phyloP scores from a whole-genome alignment of 2,888 invertebrate genomes.

The Charanyca ferruginea region DNA sequence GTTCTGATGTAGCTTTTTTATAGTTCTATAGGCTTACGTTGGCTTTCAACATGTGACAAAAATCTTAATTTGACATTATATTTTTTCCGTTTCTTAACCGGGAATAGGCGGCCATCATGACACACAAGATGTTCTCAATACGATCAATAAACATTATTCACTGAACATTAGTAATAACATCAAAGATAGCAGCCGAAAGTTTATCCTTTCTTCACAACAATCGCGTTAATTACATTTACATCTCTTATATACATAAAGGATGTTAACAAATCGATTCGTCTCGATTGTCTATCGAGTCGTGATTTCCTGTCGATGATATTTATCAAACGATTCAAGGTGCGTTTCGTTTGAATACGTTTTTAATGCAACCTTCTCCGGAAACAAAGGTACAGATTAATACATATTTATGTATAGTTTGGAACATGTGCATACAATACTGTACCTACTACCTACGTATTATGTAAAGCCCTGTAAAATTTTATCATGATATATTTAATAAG shows the following conservation, averaged over 20 bases:
- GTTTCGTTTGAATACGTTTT: constrained; percentile 68
- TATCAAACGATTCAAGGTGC: constrained; percentile 69
- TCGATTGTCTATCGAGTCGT: constrained; percentile 77
- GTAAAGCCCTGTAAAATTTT: too few species aligned
- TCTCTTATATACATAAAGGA: constrained; percentile 72
- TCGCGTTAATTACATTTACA: constrained; percentile 70
- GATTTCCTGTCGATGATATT: constrained; percentile 76
- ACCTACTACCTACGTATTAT: too few species aligned
- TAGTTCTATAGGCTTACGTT: too few species aligned
- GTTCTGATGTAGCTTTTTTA: too few species aligned
- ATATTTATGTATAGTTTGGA: not conserved
- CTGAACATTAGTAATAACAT: constrained; percentile 34
- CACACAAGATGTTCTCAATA: not conserved
- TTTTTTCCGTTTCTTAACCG: not conserved
- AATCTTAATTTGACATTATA: not conserved
- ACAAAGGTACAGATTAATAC: constrained; percentile 52
- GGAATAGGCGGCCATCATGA: constrained; percentile 3
- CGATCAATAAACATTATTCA: constrained; percentile 33
- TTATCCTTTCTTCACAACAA: constrained; percentile 67
- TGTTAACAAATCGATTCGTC: constrained; percentile 76
- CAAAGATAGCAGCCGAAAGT: constrained; percentile 60
- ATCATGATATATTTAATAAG: too few species aligned
- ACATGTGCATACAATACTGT: constrained; percentile 10
- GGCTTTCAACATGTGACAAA: not conserved
- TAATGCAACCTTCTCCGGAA: constrained; percentile 62